Percentiles rank a stretch among this genome's conserved stretches.
These are phyloP conservation scores for Entomyzon cyanotis DNA, from an alignment of 2,113 vertebrate species.

Conservation along the genomic window DNA sequence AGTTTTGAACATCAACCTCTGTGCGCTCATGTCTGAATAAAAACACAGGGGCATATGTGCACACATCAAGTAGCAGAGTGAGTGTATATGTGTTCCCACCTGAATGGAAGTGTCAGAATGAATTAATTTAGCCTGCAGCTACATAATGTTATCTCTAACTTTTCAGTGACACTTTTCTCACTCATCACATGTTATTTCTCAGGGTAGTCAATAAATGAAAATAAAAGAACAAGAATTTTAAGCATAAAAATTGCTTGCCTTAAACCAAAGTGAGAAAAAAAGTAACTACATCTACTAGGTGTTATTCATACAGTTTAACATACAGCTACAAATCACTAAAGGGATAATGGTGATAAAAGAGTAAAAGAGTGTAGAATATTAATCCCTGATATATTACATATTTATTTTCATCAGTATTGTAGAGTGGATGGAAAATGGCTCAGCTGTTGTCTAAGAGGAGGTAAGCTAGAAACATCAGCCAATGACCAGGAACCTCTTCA, in stretches of 20 bases:
- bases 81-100: not conserved
- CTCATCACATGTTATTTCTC: constrained; percentile 12
- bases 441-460: not conserved
- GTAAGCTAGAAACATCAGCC: not conserved
- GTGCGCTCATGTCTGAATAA: not conserved
- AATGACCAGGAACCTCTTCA: not conserved
- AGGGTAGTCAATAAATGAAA: not conserved
- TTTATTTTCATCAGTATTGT: not conserved
- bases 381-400: not conserved
- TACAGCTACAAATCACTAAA: not conserved
- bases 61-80: not conserved
- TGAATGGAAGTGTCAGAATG: constrained; percentile 22
- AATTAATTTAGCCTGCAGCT: constrained; percentile 37
- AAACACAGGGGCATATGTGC: not conserved
- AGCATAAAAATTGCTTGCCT: not conserved
- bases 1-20: not conserved
- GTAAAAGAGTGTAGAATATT: not conserved
- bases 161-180: constrained; percentile 3
- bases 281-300: not conserved
- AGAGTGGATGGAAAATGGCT: not conserved
- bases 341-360: not conserved
- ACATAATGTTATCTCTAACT: not conserved
- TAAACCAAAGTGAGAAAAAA: not conserved
- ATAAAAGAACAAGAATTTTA: not conserved
- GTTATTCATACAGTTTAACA: not conserved